Conservation (phyloP, 2,113 vertebrate species). For the Shinisaurus crocodilurus region DNA sequence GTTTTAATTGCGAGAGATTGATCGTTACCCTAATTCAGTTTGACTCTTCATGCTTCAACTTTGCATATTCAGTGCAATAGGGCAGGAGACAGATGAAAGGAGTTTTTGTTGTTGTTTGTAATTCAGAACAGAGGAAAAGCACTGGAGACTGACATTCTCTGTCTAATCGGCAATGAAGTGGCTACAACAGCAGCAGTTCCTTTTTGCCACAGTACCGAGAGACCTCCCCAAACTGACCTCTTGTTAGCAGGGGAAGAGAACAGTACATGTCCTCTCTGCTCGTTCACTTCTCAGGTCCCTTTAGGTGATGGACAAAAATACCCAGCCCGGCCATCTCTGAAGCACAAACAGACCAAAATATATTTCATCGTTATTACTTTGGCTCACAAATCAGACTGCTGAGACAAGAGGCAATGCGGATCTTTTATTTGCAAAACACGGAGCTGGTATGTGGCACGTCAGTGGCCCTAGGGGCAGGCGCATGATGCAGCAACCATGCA, state of each 20-base stretch:
- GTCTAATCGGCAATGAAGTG: neutral
- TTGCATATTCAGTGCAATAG: conserved; percentile 1
- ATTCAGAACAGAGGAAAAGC: neutral
- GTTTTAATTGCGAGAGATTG: conserved; percentile 31
- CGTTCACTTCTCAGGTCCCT: neutral
- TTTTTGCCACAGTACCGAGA: rapidly evolving
- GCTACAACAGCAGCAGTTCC: neutral
- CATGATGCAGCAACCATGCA: no score
- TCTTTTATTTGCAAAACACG: neutral
- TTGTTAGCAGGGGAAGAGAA: neutral
- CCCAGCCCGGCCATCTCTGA: neutral
- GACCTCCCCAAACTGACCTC: neutral
- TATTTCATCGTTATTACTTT: neutral
- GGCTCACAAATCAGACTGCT: neutral
- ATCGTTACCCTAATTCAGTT: conserved; percentile 25
- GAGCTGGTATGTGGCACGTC: neutral
- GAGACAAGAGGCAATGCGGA: neutral
- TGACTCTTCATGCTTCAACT: conserved; percentile 5
- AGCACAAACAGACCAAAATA: neutral
- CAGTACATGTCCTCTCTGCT: neutral
- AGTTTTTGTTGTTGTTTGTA: neutral
- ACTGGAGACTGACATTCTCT: neutral
- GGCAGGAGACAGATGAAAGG: conserved; percentile 14
- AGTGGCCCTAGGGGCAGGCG: neutral
- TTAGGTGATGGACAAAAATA: neutral